Evolutionary conservation across 2,888 invertebrate species (phyloP).

Genomic region (Tipula vernalis): DNA sequence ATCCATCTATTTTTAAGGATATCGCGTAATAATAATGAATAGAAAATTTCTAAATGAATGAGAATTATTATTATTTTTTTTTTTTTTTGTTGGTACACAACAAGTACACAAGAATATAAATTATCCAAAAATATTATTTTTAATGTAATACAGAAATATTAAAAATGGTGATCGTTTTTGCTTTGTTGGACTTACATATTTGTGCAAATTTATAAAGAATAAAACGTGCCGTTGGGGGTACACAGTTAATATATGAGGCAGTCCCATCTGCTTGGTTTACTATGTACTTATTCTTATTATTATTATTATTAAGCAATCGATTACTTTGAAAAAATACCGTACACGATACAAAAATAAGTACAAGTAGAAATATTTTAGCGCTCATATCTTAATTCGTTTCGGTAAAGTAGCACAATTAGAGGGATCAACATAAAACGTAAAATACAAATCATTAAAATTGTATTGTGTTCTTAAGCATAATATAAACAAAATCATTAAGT

Average conservation of each 20-base stretch:
- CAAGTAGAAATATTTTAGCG: not conserved
- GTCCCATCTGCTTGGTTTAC: not conserved
- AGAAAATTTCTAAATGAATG: not conserved
- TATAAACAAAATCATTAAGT: not conserved
- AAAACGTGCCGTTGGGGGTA: not conserved
- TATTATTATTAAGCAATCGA: not conserved
- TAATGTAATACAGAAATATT: not conserved
- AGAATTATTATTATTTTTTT: not conserved
- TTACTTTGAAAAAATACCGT: not conserved
- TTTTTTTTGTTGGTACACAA: not conserved
- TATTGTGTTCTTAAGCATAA: not conserved
- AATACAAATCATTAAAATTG: not conserved
- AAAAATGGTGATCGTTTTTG: not conserved
- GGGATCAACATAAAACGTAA: not conserved
- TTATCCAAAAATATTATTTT: not conserved
- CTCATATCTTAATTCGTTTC: not conserved
- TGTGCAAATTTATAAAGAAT: not conserved
- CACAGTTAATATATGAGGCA: not conserved
- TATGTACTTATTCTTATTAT: not conserved
- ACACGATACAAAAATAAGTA: not conserved
- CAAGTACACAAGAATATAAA: not conserved
- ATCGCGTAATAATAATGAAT: not conserved
- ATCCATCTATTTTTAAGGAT: not conserved
- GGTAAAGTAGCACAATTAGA: not conserved
- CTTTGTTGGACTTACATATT: not conserved